Conservation (phyloP, 2,888 invertebrate species). For the Aporophyla lueneburgensis region DNA sequence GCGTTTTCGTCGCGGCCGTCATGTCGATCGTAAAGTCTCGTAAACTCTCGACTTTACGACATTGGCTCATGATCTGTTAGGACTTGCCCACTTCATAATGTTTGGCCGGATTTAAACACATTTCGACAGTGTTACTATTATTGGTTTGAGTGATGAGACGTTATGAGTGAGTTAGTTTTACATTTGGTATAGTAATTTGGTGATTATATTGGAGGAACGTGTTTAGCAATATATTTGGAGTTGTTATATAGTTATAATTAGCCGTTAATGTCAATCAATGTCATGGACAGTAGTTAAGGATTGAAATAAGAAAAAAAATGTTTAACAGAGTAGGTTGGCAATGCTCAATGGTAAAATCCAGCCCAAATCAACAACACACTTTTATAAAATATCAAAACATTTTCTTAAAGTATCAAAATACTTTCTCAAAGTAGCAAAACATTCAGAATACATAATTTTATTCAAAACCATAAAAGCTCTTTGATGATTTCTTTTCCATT, state of each 20-base stretch:
- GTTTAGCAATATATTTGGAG: conserved; percentile 18
- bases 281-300: background rate
- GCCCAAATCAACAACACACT: background rate
- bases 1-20: conserved; percentile 74
- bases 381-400: conserved; percentile 23
- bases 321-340: background rate
- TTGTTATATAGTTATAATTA: conserved; percentile 14
- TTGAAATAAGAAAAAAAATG: background rate
- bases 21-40: conserved; percentile 75
- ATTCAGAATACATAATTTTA: conserved; percentile 37
- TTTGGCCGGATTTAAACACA: conserved; percentile 67
- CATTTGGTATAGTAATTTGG: conserved; percentile 42
- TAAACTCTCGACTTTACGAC: conserved; percentile 77
- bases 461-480: conserved; percentile 61
- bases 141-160: conserved; percentile 63
- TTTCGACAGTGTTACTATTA: conserved; percentile 67
- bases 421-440: conserved; percentile 19
- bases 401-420: background rate
- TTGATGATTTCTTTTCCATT: conserved; percentile 62
- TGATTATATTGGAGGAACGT: conserved; percentile 38
- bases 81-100: conserved; percentile 67
- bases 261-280: background rate
- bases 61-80: conserved; percentile 72
- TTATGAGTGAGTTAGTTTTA: conserved; percentile 50
- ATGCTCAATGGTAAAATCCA: too few relatives aligned